phyloP scores from a whole-genome alignment of 2,888 invertebrate genomes.

The Andrena minutula region DNA sequence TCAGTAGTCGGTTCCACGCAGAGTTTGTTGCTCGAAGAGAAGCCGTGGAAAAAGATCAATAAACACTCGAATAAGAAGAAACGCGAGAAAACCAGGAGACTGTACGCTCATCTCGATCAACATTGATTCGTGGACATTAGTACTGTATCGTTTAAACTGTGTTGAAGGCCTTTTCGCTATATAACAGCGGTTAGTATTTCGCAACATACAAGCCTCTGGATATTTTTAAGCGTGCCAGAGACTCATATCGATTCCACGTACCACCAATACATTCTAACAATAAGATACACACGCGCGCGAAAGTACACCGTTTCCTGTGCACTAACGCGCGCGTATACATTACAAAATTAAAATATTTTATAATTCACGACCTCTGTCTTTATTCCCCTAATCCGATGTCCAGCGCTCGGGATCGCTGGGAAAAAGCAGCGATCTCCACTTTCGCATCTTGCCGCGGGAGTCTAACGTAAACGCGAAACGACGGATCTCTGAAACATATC shows the following conservation, averaged over 20 bases:
- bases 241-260: constrained; percentile 41
- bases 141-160: constrained; percentile 23
- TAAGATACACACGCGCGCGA: constrained; percentile 52
- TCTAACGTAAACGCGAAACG: constrained; percentile 24
- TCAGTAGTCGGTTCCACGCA: constrained; percentile 71
- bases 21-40: constrained; percentile 81
- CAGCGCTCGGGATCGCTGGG: constrained; percentile 25
- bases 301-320: constrained; percentile 20
- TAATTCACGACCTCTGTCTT: constrained; percentile 55
- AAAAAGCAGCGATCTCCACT: constrained; percentile 18
- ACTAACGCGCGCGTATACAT: constrained; percentile 58
- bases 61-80: constrained; percentile 96
- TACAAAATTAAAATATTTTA: constrained; percentile 66
- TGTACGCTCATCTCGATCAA: constrained; percentile 94
- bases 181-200: constrained; percentile 54
- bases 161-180: constrained; percentile 61
- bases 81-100: constrained; percentile 95
- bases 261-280: constrained; percentile 58
- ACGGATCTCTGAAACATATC: constrained; percentile 40
- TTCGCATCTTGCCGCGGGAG: constrained; percentile 30
- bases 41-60: constrained; percentile 93
- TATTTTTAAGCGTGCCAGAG: constrained; percentile 37
- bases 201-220: constrained; percentile 57
- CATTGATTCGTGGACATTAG: constrained; percentile 85
- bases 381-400: constrained; percentile 40